Evolutionary conservation across 2,888 invertebrate genomes (phyloP).

Genomic region (Seira musarum): DNA sequence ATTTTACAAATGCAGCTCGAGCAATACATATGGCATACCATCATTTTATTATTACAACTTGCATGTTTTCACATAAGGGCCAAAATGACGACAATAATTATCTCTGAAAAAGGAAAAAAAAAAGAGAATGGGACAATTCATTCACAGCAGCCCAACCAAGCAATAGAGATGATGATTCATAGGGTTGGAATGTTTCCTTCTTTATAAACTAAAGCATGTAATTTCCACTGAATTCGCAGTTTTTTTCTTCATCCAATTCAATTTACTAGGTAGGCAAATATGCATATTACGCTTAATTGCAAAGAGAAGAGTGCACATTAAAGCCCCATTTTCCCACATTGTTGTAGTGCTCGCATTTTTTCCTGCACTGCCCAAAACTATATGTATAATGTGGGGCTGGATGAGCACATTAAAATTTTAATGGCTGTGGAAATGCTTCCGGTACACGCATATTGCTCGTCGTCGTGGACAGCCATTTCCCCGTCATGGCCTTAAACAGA

Average conservation of each 20-base stretch:
- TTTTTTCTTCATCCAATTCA: not conserved
- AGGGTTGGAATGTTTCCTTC: conserved; percentile 24
- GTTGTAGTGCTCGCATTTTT: conserved; percentile 15
- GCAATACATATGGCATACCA: no score
- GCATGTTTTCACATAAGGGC: no score
- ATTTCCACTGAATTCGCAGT: conserved; percentile 34
- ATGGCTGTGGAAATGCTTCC: conserved; percentile 53
- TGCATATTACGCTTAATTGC: conserved; percentile 11
- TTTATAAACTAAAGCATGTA: no score
- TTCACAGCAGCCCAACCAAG: not conserved
- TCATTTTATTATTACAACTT: conserved; percentile 2
- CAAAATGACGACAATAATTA: not conserved
- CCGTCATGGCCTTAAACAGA: no score
- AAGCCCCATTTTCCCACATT: conserved; percentile 34
- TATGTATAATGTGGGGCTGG: conserved; percentile 28
- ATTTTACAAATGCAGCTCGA: no score
- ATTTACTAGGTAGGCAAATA: not conserved
- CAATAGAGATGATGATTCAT: conserved; percentile 29
- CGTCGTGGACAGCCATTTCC: no score
- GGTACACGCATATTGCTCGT: conserved; percentile 14
- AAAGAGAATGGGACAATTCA: not conserved
- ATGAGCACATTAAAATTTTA: conserved; percentile 26
- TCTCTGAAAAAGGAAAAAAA: not conserved
- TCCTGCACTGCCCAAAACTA: not conserved
- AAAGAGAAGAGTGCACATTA: not conserved